phyloP scores from a whole-genome alignment of 2,888 invertebrate species.

The Arctia plantaginis region DNA sequence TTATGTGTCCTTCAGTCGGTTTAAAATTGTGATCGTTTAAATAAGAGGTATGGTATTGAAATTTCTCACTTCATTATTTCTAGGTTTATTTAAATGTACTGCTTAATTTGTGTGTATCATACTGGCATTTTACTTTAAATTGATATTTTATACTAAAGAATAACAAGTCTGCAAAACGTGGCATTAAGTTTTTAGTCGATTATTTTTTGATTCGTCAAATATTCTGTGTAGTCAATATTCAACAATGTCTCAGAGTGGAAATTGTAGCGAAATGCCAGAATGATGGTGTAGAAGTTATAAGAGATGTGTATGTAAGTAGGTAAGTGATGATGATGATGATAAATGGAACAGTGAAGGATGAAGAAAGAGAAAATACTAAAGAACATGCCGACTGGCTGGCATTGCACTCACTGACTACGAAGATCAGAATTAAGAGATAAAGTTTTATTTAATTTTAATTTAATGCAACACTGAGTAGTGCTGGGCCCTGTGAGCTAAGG shows the following conservation, averaged over 20 bases:
- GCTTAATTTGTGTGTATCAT: background rate
- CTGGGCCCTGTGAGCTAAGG: background rate
- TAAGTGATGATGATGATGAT: background rate
- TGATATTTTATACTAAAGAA: too few relatives aligned
- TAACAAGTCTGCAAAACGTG: background rate
- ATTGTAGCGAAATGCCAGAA: slow-evolving; percentile 3
- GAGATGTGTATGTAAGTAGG: background rate
- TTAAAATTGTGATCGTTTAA: background rate
- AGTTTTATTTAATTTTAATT: background rate
- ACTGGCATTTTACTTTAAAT: background rate
- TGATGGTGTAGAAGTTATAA: background rate
- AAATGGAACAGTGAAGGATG: background rate
- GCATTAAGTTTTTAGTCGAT: background rate
- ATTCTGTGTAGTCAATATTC: background rate
- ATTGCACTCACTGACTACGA: background rate
- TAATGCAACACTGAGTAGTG: background rate
- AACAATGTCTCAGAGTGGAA: background rate
- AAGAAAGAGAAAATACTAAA: slow-evolving; percentile 3
- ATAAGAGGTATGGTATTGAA: slow-evolving; percentile 7
- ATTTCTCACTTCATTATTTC: slow-evolving; percentile 3
- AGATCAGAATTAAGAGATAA: background rate
- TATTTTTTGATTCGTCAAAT: background rate
- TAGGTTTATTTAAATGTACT: background rate
- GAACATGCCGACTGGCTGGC: slow-evolving; percentile 10
- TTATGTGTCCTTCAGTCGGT: background rate